Percentiles rank a stretch among this genome's conserved stretches.
Conservation (phyloP, 1,140 invertebrate genomes). For the Thaumetopoea pityocampa region DNA sequence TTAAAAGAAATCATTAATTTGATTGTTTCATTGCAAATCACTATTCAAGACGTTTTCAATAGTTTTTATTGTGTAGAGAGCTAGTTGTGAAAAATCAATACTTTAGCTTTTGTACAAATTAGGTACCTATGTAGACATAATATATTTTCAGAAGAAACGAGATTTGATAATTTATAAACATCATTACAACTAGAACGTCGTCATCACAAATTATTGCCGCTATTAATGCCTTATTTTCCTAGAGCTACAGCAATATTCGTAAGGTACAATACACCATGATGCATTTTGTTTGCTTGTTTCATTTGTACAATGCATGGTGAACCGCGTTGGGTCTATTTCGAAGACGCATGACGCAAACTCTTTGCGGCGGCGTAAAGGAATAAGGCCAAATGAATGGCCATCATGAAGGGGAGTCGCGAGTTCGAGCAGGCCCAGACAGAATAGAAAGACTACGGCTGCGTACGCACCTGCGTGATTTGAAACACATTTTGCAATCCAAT, state of each 20-base stretch:
- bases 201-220: slow-evolving; percentile 4
- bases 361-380: slow-evolving; percentile 75
- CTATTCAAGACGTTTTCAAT: too few relatives aligned
- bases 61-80: slow-evolving; percentile 45
- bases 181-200: slow-evolving; percentile 3
- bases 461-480: slow-evolving; percentile 91
- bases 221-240: slow-evolving; percentile 6
- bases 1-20: too few relatives aligned
- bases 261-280: slow-evolving; percentile 23
- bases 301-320: slow-evolving; percentile 57
- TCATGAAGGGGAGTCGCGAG: slow-evolving; percentile 72
- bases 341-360: slow-evolving; percentile 70
- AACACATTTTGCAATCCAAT: slow-evolving; percentile 71
- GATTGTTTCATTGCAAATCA: too few relatives aligned
- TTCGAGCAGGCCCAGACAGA: slow-evolving; percentile 89
- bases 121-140: slow-evolving; percentile 10
- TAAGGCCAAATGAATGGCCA: slow-evolving; percentile 75
- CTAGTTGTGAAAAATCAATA: slow-evolving; percentile 68
- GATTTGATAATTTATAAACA: not conserved
- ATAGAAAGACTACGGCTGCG: slow-evolving; percentile 89
- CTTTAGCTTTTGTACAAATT: slow-evolving; percentile 37
- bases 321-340: slow-evolving; percentile 50
- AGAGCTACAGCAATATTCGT: slow-evolving; percentile 9
- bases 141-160: not conserved
- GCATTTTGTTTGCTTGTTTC: slow-evolving; percentile 55